Conservation (phyloP, 1,140 invertebrate genomes). For the Rhopalosiphum maidis region DNA sequence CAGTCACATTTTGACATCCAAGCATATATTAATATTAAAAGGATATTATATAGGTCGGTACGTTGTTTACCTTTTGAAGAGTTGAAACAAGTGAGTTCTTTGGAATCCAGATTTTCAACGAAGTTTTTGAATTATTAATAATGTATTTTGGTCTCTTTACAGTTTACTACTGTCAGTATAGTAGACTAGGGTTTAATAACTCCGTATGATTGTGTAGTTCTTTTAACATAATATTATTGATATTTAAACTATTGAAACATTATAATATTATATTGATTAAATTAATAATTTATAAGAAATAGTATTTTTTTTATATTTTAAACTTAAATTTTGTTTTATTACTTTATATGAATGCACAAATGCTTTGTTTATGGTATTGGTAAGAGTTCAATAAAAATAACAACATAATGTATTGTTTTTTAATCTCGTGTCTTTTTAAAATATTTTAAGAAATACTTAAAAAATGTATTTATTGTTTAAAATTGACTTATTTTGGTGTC, state of each 20-base stretch:
- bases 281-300: not conserved
- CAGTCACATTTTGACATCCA: not conserved
- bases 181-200: not conserved
- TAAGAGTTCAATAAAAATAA: not conserved
- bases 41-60: not conserved
- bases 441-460: not conserved
- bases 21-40: constrained; percentile 30
- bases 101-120: not conserved
- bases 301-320: not conserved
- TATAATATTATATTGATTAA: not conserved
- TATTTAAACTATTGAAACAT: not conserved
- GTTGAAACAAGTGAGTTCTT: constrained; percentile 22
- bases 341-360: not conserved
- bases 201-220: not conserved
- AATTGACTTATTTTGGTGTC: not conserved
- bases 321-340: constrained; percentile 1
- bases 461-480: not conserved
- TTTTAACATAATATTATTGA: not conserved
- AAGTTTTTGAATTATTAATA: constrained; percentile 41
- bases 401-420: not conserved
- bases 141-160: not conserved
- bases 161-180: not conserved
- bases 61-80: constrained; percentile 23
- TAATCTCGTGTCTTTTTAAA: not conserved
- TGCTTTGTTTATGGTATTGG: not conserved